Conservation (phyloP, 2,113 vertebrate genomes). For the Cygnus buccinator region DNA sequence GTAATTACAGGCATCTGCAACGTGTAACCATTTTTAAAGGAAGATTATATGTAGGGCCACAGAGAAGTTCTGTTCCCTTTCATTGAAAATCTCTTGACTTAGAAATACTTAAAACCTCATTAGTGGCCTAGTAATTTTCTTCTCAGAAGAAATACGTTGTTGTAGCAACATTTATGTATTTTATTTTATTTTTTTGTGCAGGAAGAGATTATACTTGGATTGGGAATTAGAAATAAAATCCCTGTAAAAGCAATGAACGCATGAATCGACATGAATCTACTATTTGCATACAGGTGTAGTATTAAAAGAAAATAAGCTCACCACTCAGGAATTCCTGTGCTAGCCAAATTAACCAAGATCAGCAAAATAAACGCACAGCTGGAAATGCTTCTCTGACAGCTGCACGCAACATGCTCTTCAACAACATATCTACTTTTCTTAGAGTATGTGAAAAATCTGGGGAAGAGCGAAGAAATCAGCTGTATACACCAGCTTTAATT, state of each 20-base stretch:
- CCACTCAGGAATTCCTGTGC: constrained; percentile 39
- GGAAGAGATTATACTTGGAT: not conserved
- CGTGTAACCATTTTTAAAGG: not conserved
- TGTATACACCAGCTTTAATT: not conserved
- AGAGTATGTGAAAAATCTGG: not conserved
- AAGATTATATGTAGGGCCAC: not conserved
- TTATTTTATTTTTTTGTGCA: not conserved
- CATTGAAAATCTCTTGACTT: not conserved
- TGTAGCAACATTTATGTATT: not conserved
- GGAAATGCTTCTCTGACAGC: constrained; percentile 47
- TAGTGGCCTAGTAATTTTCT: not conserved
- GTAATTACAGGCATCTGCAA: not conserved
- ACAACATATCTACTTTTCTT: not conserved
- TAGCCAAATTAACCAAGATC: constrained; percentile 46
- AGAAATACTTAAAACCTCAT: not conserved
- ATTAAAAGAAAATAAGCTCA: constrained; percentile 40
- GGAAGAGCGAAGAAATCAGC: not conserved
- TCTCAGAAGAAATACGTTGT: not conserved
- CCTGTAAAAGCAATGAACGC: not conserved
- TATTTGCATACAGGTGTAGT: constrained; percentile 61
- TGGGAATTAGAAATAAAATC: not conserved
- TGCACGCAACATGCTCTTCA: constrained; percentile 14
- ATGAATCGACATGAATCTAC: constrained; percentile 23
- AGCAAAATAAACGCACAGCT: constrained; percentile 14
- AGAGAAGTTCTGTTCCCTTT: not conserved